Conservation (phyloP, 2,888 invertebrate genomes). For the Cantharis rufa region DNA sequence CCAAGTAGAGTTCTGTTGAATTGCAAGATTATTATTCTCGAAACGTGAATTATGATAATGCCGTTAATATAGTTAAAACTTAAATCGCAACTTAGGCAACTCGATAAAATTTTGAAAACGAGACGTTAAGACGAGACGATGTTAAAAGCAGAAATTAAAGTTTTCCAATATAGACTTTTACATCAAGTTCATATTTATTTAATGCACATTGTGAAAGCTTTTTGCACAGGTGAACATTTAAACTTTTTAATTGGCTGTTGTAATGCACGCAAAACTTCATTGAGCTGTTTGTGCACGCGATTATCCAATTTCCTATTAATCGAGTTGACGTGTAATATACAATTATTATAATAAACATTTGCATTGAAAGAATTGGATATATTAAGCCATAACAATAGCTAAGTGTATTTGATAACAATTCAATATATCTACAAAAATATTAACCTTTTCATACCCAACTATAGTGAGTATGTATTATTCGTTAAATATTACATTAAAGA, state of each 20-base stretch:
- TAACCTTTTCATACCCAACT: neutral
- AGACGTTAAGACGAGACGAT: neutral
- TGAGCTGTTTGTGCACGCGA: constrained; percentile 35
- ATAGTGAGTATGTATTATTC: neutral
- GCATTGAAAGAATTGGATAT: neutral
- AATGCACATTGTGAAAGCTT: constrained; percentile 30
- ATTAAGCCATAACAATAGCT: neutral
- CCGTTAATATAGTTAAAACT: neutral
- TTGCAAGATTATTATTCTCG: neutral
- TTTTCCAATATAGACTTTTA: constrained; percentile 7
- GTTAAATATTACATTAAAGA: neutral
- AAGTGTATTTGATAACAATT: neutral
- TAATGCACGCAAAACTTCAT: constrained; percentile 35
- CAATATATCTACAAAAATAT: neutral
- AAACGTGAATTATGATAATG: neutral
- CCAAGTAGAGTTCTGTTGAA: neutral
- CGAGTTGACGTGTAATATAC: constrained; percentile 5
- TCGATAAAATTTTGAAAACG: neutral
- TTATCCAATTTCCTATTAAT: constrained; percentile 29
- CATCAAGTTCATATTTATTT: constrained; percentile 32
- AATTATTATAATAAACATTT: constrained; percentile 3
- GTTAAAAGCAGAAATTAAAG: constrained; percentile 5
- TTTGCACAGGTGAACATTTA: constrained; percentile 34
- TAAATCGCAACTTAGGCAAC: neutral
- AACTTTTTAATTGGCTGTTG: constrained; percentile 43